phyloP scores from a whole-genome alignment of 2,797 vertebrate species.

The Eospalax fontanierii region DNA sequence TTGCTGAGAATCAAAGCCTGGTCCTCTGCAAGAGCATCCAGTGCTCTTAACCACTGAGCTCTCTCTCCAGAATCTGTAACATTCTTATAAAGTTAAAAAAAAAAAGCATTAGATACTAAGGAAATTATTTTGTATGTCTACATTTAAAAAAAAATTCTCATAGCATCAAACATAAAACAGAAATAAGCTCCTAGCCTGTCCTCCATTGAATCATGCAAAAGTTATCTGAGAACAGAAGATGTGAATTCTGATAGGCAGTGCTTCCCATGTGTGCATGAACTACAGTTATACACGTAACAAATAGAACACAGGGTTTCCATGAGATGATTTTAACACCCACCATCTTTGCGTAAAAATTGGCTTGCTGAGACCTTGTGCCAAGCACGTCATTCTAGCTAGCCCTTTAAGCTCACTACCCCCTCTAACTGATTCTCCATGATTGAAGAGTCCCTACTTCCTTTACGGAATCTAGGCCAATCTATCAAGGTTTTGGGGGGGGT shows the following conservation, averaged over 20 bases:
- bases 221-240: background rate
- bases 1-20: too few relatives aligned
- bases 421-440: background rate
- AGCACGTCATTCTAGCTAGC: too few relatives aligned
- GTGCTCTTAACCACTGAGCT: too few relatives aligned
- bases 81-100: background rate
- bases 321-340: background rate
- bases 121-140: background rate
- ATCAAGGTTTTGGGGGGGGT: background rate
- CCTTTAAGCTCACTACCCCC: background rate
- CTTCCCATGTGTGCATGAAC: background rate
- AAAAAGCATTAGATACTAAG: background rate
- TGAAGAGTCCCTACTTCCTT: background rate
- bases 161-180: background rate
- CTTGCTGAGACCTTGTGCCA: background rate
- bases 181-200: background rate
- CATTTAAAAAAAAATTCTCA: background rate
- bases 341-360: background rate
- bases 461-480: background rate
- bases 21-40: too few relatives aligned
- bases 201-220: background rate
- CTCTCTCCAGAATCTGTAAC: background rate
- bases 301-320: background rate
- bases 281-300: background rate
- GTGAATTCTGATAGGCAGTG: fast-evolving